Conservation (phyloP, 2,888 invertebrate genomes). For the Synanthedon vespiformis region DNA sequence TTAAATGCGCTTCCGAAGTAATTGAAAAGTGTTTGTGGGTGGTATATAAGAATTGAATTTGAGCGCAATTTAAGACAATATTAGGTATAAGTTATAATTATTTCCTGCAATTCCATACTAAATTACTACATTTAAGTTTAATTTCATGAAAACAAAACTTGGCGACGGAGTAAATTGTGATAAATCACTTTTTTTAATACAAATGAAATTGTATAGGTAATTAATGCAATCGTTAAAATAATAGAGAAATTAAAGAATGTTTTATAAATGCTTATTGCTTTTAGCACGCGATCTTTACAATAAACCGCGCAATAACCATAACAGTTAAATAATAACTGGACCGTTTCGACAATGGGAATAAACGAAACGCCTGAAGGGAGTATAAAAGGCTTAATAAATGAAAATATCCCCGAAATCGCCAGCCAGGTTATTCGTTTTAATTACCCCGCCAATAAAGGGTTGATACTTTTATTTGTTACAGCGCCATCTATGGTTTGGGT, state of each 20-base stretch:
- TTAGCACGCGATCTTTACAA: constrained; percentile 23
- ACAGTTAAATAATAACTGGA: constrained; percentile 29
- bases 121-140: too few species aligned
- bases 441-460: constrained; percentile 19
- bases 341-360: constrained; percentile 22
- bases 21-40: too few species aligned
- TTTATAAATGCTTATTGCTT: constrained; percentile 2
- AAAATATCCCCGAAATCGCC: constrained; percentile 31
- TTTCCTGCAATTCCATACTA: too few species aligned
- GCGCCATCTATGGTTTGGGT: constrained; percentile 41
- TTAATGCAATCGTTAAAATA: constrained; percentile 9
- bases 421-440: constrained; percentile 30
- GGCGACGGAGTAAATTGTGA: too few species aligned
- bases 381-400: constrained; percentile 32
- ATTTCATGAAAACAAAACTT: too few species aligned
- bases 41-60: too few species aligned
- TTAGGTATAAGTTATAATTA: too few species aligned
- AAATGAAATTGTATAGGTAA: too few species aligned
- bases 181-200: too few species aligned
- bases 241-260: constrained; percentile 26
- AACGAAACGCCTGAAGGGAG: constrained; percentile 14
- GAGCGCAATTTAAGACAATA: too few species aligned
- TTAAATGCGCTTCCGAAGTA: too few species aligned
- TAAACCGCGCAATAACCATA: constrained; percentile 39
- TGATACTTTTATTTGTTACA: constrained; percentile 19